Conservation (phyloP, 2,888 invertebrate species). For the Chironomus tentans region DNA sequence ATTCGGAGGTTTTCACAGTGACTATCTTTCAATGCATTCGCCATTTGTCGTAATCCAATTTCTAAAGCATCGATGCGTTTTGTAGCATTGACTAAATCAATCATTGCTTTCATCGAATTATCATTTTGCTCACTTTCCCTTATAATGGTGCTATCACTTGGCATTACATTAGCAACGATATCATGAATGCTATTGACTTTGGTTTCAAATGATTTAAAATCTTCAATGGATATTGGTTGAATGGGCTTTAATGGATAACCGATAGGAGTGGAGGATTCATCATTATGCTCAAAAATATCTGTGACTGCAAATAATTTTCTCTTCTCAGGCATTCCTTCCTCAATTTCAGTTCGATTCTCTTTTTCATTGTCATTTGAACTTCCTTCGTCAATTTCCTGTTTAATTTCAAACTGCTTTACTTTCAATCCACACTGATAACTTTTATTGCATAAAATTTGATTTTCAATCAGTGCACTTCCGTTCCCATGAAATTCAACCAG, state of each 20-base stretch:
- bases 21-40: slow-evolving; percentile 30
- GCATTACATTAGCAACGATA: slow-evolving; percentile 13
- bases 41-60: slow-evolving; percentile 51
- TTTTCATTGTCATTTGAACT: background rate
- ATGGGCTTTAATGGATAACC: slow-evolving; percentile 23
- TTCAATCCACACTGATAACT: background rate
- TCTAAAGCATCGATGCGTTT: slow-evolving; percentile 58
- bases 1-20: background rate
- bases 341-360: background rate
- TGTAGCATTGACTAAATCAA: slow-evolving; percentile 53
- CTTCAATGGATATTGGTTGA: slow-evolving; percentile 26
- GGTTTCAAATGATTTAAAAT: slow-evolving; percentile 23
- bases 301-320: background rate
- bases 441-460: background rate
- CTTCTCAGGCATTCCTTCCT: background rate
- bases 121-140: slow-evolving; percentile 28
- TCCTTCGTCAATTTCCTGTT: slow-evolving; percentile 11
- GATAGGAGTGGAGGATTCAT: background rate
- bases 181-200: slow-evolving; percentile 27
- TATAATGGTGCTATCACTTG: slow-evolving; percentile 20
- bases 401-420: background rate
- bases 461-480: slow-evolving; percentile 11
- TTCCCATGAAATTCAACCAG: background rate
- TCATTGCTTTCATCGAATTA: slow-evolving; percentile 51
- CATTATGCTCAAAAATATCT: background rate